These are phyloP conservation scores for Trichoplusia ni DNA, from an alignment of 1,140 invertebrate species.

Conservation along the genomic window DNA sequence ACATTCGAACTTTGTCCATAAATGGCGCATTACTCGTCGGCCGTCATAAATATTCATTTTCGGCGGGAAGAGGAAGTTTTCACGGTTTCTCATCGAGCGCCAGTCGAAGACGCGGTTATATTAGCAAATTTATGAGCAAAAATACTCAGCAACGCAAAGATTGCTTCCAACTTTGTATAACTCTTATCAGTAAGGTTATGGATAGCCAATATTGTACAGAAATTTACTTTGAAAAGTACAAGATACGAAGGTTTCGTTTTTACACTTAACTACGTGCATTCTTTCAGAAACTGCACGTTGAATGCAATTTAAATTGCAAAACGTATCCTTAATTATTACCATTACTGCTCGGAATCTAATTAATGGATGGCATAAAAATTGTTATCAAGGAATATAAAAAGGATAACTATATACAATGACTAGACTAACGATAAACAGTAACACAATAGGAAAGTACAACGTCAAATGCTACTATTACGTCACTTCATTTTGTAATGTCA, in stretches of 20 bases:
- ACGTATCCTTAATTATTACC: not conserved
- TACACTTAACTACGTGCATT: too few relatives aligned
- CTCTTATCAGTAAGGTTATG: conserved; percentile 32
- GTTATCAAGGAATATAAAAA: conserved; percentile 11
- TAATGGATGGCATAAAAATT: conserved; percentile 30
- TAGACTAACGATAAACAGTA: conserved; percentile 12
- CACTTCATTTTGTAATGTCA: conserved; percentile 27
- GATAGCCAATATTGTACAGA: conserved; percentile 18
- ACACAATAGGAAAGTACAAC: conserved; percentile 7
- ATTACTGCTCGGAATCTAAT: conserved; percentile 1
- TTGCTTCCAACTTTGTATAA: conserved; percentile 35
- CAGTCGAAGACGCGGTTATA: conserved; percentile 69
- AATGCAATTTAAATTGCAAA: too few relatives aligned
- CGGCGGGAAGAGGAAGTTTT: conserved; percentile 72
- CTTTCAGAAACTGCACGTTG: too few relatives aligned
- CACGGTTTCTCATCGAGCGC: conserved; percentile 55
- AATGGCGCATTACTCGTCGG: conserved; percentile 71
- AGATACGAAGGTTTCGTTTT: not conserved
- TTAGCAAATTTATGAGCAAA: conserved; percentile 79
- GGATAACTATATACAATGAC: conserved; percentile 20
- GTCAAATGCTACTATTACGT: conserved; percentile 1
- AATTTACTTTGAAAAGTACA: too few relatives aligned
- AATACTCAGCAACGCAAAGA: conserved; percentile 59
- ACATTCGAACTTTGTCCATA: conserved; percentile 72
- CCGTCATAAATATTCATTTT: conserved; percentile 80